Base-by-base conservation (phyloP, 1,140 invertebrate species). In the Berghia stephanieae region DNA sequence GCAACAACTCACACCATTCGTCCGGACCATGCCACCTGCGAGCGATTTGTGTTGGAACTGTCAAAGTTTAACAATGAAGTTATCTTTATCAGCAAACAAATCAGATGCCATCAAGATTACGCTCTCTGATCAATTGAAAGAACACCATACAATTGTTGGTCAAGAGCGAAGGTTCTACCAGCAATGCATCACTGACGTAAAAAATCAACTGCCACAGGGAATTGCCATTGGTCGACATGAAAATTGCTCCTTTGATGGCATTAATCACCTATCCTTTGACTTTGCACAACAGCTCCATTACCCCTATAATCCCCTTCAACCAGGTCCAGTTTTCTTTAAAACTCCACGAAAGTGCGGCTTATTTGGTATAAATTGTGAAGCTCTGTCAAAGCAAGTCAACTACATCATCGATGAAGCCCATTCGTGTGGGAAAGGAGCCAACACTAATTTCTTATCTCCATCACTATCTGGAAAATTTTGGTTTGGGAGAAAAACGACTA, bases 221-320 rank as follows among this genome's bases (percentile, higher is more conserved):
- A 38, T 27, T 6, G 67, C 67, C 5, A 13, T 10, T 40, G 31
- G 8, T 16, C 13, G 13, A 13, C 13, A 69, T 38, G 10, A 24
- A 13, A 8, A 67, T 3, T 63, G 49, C 76, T 40, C 31, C 42
- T 1, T 6, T 2, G 68, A 71, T 18, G 21, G 31, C 1, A 27
- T 34, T 16, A 52, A 71, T 49, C 76, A 71, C 31, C 60, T 63
- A 38, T 42, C 24, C n/a, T 82, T 81, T 70, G 82, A 82, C 57
- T 82, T 77, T 76, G 78, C 82, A 16, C 82, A 83, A 43, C 81
- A 83, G 38, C 78, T 85, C 16, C 81, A 84, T 52, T 82, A 78
- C 18, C 82, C 83, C 4, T 72, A 49, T 52, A 63, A 82, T 66
- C 71, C 82, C 16, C 68, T 80, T 10, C 83, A 85, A 55, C 82